Evolutionary conservation across 2,113 vertebrate genomes (phyloP).

Genomic region (Corynorhinus townsendii): DNA sequence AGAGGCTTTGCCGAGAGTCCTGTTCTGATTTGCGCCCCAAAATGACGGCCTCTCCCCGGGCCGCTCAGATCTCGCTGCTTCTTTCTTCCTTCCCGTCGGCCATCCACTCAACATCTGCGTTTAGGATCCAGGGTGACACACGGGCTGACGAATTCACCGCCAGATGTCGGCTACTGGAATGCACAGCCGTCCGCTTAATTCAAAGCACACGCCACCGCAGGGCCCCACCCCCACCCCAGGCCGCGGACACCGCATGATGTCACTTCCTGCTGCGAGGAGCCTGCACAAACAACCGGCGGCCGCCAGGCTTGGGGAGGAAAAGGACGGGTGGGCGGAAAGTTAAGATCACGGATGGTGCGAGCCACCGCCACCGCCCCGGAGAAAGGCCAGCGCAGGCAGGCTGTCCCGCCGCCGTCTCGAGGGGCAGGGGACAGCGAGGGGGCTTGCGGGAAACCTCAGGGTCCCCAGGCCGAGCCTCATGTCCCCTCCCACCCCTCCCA

Average conservation of each 20-base stretch:
- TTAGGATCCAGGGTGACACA: neutral
- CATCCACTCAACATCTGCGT: neutral
- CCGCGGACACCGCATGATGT: neutral
- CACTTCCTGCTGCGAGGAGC: constrained; percentile 38
- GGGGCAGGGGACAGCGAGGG: neutral
- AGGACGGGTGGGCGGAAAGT: neutral
- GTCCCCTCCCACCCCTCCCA: neutral
- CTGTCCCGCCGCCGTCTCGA: neutral
- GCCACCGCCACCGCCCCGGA: neutral
- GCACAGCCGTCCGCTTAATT: neutral
- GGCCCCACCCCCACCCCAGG: neutral
- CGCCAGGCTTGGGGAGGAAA: neutral
- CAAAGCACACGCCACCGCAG: constrained; percentile 47
- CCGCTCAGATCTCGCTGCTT: neutral
- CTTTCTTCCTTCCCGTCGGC: neutral
- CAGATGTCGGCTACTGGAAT: constrained; percentile 46
- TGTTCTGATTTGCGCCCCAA: neutral
- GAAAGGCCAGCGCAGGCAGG: neutral
- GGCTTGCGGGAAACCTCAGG: neutral
- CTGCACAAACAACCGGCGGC: constrained; percentile 24
- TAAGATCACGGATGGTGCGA: fast-evolving
- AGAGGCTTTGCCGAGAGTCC: neutral
- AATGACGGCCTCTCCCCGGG: neutral
- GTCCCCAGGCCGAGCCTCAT: fast-evolving
- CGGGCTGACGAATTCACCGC: constrained; percentile 34